Conservation (phyloP, 1,140 invertebrate species). For the Eumaeus atala region DNA sequence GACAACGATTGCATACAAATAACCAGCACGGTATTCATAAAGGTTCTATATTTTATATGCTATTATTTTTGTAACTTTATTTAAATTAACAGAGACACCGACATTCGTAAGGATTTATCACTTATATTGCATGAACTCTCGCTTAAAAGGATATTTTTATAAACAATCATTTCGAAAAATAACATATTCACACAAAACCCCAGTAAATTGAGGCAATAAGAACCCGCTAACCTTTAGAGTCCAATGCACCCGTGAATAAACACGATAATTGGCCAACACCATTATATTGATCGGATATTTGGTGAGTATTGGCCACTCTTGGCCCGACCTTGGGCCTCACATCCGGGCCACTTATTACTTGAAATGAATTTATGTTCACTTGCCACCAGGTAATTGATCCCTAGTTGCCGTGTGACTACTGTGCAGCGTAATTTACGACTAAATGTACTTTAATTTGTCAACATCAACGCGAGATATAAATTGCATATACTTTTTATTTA, state of each 20-base stretch:
- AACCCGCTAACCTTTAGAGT: constrained; percentile 4
- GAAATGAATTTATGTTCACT: background rate
- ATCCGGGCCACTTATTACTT: constrained; percentile 1
- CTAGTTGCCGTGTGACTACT: background rate
- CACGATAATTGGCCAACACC: background rate
- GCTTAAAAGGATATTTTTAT: no score
- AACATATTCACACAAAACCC: no score
- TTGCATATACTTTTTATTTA: background rate
- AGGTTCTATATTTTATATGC: no score
- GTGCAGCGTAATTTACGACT: background rate
- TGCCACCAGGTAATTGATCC: background rate
- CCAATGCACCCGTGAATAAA: constrained; percentile 3
- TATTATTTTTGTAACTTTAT: no score
- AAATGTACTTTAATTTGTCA: background rate
- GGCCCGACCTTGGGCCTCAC: background rate
- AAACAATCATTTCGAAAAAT: no score
- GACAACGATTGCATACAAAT: no score
- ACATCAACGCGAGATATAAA: constrained; percentile 2
- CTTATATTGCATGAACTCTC: no score
- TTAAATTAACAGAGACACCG: no score
- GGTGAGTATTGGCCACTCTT: background rate
- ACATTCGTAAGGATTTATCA: no score
- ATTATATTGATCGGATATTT: background rate
- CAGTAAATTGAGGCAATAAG: background rate
- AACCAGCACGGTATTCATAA: no score